phyloP scores from a whole-genome alignment of 2,113 vertebrate genomes.

The Corvus moneduloides region DNA sequence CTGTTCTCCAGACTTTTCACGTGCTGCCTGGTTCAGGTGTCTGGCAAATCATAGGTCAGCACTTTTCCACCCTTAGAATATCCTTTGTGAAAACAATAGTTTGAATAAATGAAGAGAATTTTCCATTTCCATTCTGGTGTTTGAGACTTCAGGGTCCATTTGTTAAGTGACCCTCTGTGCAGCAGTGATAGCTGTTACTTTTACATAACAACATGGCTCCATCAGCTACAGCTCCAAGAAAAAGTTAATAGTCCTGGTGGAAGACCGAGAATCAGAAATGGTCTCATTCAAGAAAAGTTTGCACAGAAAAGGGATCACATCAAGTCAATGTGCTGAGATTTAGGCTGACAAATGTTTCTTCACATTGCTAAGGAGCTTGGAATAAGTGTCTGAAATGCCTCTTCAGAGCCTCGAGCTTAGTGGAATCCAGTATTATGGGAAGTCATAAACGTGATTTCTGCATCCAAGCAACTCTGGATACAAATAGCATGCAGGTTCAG shows the following conservation, averaged over 20 bases:
- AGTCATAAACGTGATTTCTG: neutral
- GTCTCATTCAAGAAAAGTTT: neutral
- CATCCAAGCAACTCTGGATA: neutral
- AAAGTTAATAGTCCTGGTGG: neutral
- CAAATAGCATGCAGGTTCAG: neutral
- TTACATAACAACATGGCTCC: neutral
- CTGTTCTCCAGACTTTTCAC: neutral
- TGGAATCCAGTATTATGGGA: neutral
- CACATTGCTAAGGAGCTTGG: neutral
- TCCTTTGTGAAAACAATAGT: neutral
- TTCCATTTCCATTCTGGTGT: neutral
- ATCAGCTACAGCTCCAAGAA: neutral
- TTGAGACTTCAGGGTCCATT: neutral
- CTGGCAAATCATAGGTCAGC: neutral
- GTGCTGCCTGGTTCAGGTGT: neutral
- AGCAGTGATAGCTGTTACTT: neutral
- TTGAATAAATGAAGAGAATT: neutral
- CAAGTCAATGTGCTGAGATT: neutral
- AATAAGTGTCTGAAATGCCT: neutral
- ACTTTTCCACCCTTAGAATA: neutral
- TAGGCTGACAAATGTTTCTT: neutral
- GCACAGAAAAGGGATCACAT: neutral
- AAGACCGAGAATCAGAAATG: neutral
- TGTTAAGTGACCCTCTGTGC: neutral
- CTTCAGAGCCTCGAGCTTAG: neutral